phyloP scores from a whole-genome alignment of 2,113 vertebrate genomes.

The Labeo catla region DNA sequence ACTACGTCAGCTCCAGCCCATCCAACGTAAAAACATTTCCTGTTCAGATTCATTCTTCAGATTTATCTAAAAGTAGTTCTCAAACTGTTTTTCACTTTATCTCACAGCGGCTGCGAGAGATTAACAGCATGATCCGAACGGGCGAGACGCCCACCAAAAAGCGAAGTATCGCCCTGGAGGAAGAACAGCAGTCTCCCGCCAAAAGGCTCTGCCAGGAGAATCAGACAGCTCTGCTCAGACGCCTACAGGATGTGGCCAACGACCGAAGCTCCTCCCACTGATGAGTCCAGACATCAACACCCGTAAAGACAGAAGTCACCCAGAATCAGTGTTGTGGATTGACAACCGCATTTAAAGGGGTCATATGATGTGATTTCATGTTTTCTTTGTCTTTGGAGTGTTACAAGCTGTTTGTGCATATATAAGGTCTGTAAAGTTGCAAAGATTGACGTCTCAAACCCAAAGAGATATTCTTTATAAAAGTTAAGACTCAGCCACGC shows the following conservation, averaged over 20 bases:
- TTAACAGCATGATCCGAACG: slow-evolving; percentile 93
- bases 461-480: no score
- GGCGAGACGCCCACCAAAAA: slow-evolving; percentile 93
- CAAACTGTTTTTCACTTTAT: background rate
- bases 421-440: no score
- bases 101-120: slow-evolving; percentile 87
- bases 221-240: slow-evolving; percentile 83
- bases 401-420: no score
- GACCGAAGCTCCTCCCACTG: slow-evolving; percentile 89
- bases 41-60: background rate
- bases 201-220: slow-evolving; percentile 91
- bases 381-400: no score
- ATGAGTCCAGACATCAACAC: slow-evolving; percentile 48
- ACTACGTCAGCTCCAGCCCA: slow-evolving; percentile 92
- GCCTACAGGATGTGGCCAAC: slow-evolving; percentile 91
- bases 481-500: no score
- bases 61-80: background rate
- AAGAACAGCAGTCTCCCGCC: slow-evolving; percentile 83
- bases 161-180: slow-evolving; percentile 85
- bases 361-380: no score
- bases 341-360: no score
- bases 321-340: background rate
- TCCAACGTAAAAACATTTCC: slow-evolving; percentile 80
- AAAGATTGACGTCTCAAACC: no score
- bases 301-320: background rate